Percentiles rank a stretch among this genome's conserved stretches.
Conservation (phyloP, 2,888 invertebrate genomes). For the Acronicta aceris region DNA sequence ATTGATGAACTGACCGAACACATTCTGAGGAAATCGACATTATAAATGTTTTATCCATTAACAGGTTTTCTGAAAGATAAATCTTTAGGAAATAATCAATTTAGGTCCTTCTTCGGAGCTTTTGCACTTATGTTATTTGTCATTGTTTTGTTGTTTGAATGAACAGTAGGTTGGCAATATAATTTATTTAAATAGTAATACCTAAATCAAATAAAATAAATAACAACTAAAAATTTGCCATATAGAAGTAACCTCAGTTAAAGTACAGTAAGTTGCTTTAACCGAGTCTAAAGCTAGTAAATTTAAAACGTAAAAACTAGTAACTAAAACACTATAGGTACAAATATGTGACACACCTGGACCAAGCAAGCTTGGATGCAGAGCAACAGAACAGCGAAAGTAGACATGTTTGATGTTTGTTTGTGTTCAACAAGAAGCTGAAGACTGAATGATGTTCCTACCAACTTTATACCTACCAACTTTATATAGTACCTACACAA, state of each 20-base stretch:
- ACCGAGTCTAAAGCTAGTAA: too few species aligned
- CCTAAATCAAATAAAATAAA: neutral
- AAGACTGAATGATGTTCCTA: slow-evolving; percentile 24
- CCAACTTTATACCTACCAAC: slow-evolving; percentile 1
- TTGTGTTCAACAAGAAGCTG: slow-evolving; percentile 16
- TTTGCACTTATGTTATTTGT: too few species aligned
- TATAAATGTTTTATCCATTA: too few species aligned
- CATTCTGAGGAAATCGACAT: slow-evolving; percentile 21
- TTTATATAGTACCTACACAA: slow-evolving; percentile 1
- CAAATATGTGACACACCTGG: slow-evolving; percentile 31
- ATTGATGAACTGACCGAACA: slow-evolving; percentile 32
- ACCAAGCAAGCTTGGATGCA: slow-evolving; percentile 49
- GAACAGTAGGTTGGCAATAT: too few species aligned
- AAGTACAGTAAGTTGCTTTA: too few species aligned
- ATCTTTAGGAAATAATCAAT: too few species aligned
- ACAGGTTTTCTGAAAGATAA: too few species aligned
- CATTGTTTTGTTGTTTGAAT: too few species aligned
- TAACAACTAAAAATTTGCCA: too few species aligned
- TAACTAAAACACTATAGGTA: too few species aligned
- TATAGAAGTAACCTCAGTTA: too few species aligned
- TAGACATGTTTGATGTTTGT: slow-evolving; percentile 37
- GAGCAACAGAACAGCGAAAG: slow-evolving; percentile 34
- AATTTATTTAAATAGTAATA: neutral
- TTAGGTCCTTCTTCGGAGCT: too few species aligned
- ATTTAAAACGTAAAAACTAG: neutral